Base-by-base conservation (phyloP, 2,113 vertebrate species). In the Crypturellus undulatus region DNA sequence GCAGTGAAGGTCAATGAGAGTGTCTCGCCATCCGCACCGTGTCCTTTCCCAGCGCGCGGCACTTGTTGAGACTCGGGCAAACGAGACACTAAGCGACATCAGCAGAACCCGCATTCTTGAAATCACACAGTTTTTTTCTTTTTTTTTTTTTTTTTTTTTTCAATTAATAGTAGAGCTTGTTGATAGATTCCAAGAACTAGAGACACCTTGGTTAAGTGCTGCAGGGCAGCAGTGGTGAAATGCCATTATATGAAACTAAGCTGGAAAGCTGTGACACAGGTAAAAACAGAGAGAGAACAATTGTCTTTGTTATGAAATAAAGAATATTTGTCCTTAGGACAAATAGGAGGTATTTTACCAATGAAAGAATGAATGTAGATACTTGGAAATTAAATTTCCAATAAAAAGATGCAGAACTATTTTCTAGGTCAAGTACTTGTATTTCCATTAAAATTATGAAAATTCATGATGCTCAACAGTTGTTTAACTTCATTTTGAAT, bases 1-100 rank as follows among this genome's bases (percentile, higher is more conserved):
- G 94, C 60, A 59, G 76, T 51, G 84, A 96, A 97, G 96, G 97
- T 97, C 84, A 82, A 59, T 28, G 58, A 69, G 43, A 68, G 54
- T 15, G n/a, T 82, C 79, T 77, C 52, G 78, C 87, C 7, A 24
- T 63, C 93, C 84, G 15, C 43, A 28, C 13, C 0, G 4, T 63
- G 89, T 87, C 94, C 92, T 97, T 94, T 71, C 77, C 73, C 94
- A 93, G 22, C 73, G 28, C 32, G 25, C 43, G 69, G 60, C 63
- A 70, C 51, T 94, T 70, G 25, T 13, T 86, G 75, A 63, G 64
- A 88, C 54, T 56, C 30, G 59, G 82, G 58, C 45, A 92, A 76
- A 72, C 60, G 80, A 91, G 91, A 8, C n/a, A 38, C 68, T 67
- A 58, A 94, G 59, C 1, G 9, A 79, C 79, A 88, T 85, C 62